Conservation (phyloP, 2,888 invertebrate genomes). For the Slavum lentiscoides region DNA sequence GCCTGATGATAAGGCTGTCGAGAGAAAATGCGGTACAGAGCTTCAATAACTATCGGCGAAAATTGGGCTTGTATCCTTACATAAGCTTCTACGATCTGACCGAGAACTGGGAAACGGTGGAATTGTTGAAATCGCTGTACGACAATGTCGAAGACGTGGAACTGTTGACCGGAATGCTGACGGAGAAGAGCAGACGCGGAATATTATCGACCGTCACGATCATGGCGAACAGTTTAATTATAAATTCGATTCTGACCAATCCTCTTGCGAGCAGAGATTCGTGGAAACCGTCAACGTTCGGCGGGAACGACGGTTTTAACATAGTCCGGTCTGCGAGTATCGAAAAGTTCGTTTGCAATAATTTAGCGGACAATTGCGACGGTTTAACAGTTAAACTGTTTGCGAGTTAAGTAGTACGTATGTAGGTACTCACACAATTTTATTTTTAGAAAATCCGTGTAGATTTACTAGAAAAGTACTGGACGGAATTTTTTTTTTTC, state of each 20-base stretch:
- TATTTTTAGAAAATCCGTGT: too few species aligned
- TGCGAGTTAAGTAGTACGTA: neutral
- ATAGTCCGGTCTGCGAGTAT: neutral
- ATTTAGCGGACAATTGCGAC: conserved; percentile 1
- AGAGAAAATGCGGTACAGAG: neutral
- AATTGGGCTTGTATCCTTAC: neutral
- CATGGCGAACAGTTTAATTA: conserved; percentile 10
- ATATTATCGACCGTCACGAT: neutral
- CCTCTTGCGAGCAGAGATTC: neutral
- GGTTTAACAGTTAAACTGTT: neutral
- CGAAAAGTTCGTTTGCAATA: neutral
- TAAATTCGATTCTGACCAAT: conserved; percentile 31
- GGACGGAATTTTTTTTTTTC: too few species aligned
- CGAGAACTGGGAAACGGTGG: neutral
- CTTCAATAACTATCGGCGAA: conserved; percentile 34
- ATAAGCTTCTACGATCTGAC: conserved; percentile 7
- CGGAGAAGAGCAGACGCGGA: neutral
- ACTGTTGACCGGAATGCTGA: conserved; percentile 18
- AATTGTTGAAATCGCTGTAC: neutral
- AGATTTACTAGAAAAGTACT: too few species aligned
- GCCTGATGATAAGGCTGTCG: neutral
- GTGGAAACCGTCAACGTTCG: conserved; percentile 10
- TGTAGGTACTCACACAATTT: too few species aligned
- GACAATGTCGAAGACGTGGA: neutral
- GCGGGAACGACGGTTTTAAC: neutral